Evolutionary conservation across 2,888 invertebrate species (phyloP).

Genomic region (Machimus rusticus): DNA sequence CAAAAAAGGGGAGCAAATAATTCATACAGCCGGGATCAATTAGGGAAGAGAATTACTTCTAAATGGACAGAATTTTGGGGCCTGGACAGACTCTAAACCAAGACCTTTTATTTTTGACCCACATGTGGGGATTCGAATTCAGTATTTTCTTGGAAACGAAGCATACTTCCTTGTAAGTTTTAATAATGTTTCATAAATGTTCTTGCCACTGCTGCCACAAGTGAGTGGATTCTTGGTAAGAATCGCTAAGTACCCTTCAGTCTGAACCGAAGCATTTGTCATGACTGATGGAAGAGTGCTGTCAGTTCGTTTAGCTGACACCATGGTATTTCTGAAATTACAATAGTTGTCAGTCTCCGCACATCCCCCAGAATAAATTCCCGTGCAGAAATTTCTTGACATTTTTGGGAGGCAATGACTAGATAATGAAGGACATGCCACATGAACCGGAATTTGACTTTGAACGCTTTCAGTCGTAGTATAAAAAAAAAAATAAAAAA

Average conservation of each 20-base stretch:
- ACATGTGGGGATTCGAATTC: neutral
- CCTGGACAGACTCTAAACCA: neutral
- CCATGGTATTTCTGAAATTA: slow-evolving; percentile 15
- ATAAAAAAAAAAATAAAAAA: neutral
- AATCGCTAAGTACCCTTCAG: slow-evolving; percentile 25
- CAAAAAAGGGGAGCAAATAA: neutral
- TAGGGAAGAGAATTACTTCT: neutral
- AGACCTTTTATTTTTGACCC: neutral
- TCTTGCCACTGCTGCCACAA: neutral
- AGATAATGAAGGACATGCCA: slow-evolving; percentile 5
- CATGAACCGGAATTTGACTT: neutral
- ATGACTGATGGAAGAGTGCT: neutral
- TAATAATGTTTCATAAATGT: slow-evolving; percentile 25
- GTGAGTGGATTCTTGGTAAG: neutral
- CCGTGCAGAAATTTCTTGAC: neutral
- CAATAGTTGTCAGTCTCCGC: slow-evolving; percentile 13
- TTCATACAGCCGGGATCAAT: slow-evolving; percentile 21
- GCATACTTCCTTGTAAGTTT: neutral
- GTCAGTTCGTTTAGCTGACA: slow-evolving; percentile 14
- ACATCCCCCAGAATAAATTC: neutral
- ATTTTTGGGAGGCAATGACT: slow-evolving; percentile 20
- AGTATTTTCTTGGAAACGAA: neutral
- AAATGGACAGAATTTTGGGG: neutral
- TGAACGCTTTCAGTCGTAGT: neutral
- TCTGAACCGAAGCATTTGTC: neutral